Conservation (phyloP, 2,113 vertebrate genomes). For the Peucedramus taeniatus region DNA sequence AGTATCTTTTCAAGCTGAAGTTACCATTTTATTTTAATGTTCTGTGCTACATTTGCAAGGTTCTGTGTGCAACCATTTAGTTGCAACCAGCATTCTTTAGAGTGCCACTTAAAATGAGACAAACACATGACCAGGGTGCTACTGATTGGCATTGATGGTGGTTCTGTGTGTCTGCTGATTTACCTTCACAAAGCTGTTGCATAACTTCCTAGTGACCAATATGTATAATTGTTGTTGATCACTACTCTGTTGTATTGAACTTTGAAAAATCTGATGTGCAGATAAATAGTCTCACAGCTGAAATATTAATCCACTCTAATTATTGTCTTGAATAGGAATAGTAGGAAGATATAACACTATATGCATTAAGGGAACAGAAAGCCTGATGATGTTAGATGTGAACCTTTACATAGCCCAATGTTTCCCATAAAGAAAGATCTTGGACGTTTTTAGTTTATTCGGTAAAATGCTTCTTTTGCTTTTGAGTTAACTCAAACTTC, state of each 20-base stretch:
- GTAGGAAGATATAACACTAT: background rate
- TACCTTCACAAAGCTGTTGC: background rate
- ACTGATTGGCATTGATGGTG: background rate
- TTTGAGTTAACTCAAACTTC: background rate
- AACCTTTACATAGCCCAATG: background rate
- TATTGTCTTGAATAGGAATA: background rate
- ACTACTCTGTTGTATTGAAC: background rate
- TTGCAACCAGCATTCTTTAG: background rate
- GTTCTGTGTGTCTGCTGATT: background rate
- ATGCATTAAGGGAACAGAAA: background rate
- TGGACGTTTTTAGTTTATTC: background rate
- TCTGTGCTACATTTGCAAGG: background rate
- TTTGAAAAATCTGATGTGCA: background rate
- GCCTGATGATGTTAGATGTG: background rate
- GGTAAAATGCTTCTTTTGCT: background rate
- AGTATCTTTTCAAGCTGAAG: background rate
- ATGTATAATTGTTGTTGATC: background rate
- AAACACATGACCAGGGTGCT: background rate
- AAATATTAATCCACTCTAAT: background rate
- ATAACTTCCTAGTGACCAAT: background rate
- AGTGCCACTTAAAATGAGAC: background rate
- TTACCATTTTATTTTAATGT: background rate
- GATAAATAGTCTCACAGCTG: background rate
- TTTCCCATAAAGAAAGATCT: background rate
- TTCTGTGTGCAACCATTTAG: background rate